Percentiles rank a stretch among this genome's conserved stretches.
Conservation (phyloP, 2,888 invertebrate species). For the Apomyelois bistriatella region DNA sequence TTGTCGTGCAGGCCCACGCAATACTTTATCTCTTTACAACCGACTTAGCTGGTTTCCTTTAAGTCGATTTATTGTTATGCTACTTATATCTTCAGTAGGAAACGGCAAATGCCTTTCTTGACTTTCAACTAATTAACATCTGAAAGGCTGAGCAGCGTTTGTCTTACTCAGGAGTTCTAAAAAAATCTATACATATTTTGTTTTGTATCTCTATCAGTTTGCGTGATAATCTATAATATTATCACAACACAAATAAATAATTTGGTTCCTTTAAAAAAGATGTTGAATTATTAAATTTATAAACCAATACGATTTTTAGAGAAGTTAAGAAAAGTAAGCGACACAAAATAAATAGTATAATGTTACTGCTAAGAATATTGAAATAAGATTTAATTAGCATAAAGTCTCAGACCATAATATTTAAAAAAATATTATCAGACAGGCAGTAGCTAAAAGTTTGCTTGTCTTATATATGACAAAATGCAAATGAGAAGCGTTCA, state of each 20-base stretch:
- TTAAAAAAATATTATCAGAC: constrained; percentile 41
- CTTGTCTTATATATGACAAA: constrained; percentile 62
- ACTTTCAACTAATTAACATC: constrained; percentile 66
- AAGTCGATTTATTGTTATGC: constrained; percentile 70
- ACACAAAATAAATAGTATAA: too few relatives aligned
- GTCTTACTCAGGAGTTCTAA: constrained; percentile 15
- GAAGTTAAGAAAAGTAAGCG: too few relatives aligned
- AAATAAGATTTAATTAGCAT: constrained; percentile 19
- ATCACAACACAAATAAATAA: too few relatives aligned
- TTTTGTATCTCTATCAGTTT: neutral
- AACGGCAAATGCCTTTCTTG: constrained; percentile 51
- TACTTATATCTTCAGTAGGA: constrained; percentile 62
- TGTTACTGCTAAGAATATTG: constrained; percentile 2
- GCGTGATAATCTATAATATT: too few relatives aligned
- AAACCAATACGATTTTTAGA: too few relatives aligned
- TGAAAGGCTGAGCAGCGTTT: constrained; percentile 35
- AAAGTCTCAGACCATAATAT: constrained; percentile 26
- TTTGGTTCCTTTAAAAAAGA: too few relatives aligned
- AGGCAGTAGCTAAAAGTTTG: constrained; percentile 63
- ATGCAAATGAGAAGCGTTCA: constrained; percentile 64
- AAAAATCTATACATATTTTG: neutral
- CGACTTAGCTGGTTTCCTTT: constrained; percentile 65
- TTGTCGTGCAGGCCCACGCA: constrained; percentile 64
- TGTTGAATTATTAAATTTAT: too few relatives aligned
- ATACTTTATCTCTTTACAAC: constrained; percentile 67